A percentile compares a stretch with the other conserved stretches of the same genome.
phyloP scores from a whole-genome alignment of 2,888 invertebrate species.

The Drosophila putrida region DNA sequence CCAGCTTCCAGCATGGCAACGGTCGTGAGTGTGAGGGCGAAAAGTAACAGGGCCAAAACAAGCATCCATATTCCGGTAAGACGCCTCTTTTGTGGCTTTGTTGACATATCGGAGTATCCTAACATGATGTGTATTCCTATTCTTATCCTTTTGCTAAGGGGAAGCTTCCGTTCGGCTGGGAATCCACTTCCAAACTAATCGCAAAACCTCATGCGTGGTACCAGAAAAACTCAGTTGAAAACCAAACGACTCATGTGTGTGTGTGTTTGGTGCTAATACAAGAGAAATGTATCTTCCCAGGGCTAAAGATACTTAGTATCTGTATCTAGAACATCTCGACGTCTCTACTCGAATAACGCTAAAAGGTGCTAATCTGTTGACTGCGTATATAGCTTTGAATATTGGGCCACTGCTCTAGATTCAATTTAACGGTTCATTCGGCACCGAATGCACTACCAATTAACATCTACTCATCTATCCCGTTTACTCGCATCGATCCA shows the following conservation, averaged over 20 bases:
- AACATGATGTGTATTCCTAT: constrained; percentile 47
- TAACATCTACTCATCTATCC: constrained; percentile 53
- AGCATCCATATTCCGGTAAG: constrained; percentile 56
- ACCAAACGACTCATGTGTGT: constrained; percentile 10
- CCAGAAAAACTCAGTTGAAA: constrained; percentile 58
- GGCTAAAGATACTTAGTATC: constrained; percentile 16
- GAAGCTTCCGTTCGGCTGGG: constrained; percentile 53
- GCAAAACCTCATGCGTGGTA: constrained; percentile 25
- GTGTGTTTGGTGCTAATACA: constrained; percentile 67
- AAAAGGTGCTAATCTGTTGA: constrained; percentile 69
- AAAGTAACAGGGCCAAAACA: constrained; percentile 50
- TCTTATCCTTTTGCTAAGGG: constrained; percentile 26
- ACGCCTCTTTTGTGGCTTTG: constrained; percentile 41
- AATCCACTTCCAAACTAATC: constrained; percentile 55
- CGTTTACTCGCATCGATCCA: constrained; percentile 32
- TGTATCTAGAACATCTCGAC: constrained; percentile 70
- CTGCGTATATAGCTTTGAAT: constrained; percentile 48
- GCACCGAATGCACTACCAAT: constrained; percentile 63
- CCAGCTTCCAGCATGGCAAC: constrained; percentile 55
- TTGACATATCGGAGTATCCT: constrained; percentile 62
- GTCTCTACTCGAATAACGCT: constrained; percentile 36
- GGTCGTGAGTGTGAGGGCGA: constrained; percentile 51
- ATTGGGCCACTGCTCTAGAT: constrained; percentile 71
- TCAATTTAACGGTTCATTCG: constrained; percentile 74
- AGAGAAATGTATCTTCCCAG: constrained; percentile 47